Evolutionary conservation across 2,888 invertebrate genomes (phyloP).

Genomic region (Spodoptera exigua): DNA sequence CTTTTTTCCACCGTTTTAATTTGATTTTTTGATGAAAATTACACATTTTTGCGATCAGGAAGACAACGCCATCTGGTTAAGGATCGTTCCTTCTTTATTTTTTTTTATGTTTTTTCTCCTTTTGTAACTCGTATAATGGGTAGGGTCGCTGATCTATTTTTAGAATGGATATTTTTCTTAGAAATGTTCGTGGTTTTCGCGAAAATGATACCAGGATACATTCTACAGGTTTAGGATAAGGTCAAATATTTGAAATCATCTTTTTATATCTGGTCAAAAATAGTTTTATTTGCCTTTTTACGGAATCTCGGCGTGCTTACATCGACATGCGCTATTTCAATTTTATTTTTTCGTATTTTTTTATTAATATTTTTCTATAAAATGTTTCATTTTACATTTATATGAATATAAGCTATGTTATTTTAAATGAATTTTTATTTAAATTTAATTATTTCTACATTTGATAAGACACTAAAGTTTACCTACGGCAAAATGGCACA

Average conservation of each 20-base stretch:
- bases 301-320: background rate
- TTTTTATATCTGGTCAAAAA: conserved; percentile 10
- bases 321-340: conserved; percentile 1
- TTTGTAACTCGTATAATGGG: conserved; percentile 10
- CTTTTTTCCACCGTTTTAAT: conserved; percentile 75
- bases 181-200: conserved; percentile 60
- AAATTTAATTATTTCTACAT: conserved; percentile 22
- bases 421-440: conserved; percentile 2
- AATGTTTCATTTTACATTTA: conserved; percentile 52
- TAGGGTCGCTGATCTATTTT: conserved; percentile 56
- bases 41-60: conserved; percentile 62
- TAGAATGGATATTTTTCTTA: conserved; percentile 61
- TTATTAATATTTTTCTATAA: background rate
- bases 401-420: conserved; percentile 5
- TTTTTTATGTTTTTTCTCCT: conserved; percentile 24
- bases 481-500: too few species aligned
- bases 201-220: conserved; percentile 47
- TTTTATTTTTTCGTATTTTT: conserved; percentile 15
- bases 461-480: conserved; percentile 48
- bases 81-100: conserved; percentile 11
- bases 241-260: conserved; percentile 41
- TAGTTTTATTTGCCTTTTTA: conserved; percentile 40
- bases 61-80: conserved; percentile 57
- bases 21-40: conserved; percentile 74
- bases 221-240: conserved; percentile 22